Conservation (phyloP, 2,797 vertebrate species). For the Lutjanus argentimaculatus region DNA sequence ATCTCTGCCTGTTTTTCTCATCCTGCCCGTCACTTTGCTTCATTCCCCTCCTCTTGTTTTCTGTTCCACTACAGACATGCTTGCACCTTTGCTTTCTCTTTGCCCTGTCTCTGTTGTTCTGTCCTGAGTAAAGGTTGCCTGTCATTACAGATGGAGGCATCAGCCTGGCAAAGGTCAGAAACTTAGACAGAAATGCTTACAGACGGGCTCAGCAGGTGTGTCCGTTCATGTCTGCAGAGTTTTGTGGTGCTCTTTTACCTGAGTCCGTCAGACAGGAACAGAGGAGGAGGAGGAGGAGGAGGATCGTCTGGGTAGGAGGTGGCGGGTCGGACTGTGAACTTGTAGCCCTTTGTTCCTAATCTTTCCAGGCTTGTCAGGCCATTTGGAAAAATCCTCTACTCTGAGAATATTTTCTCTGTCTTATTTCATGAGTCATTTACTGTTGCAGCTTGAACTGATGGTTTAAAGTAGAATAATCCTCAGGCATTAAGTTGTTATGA, state of each 20-base stretch:
- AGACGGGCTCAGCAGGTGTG: conserved; percentile 65
- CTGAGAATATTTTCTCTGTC: conserved; percentile 4
- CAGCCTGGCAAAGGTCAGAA: conserved; percentile 75
- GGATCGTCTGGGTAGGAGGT: conserved; percentile 13
- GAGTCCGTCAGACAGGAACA: conserved; percentile 64
- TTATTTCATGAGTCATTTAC: conserved; percentile 1
- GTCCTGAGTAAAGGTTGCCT: conserved; percentile 68
- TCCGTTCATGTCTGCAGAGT: conserved; percentile 50
- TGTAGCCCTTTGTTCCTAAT: conserved; percentile 19
- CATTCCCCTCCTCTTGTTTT: conserved; percentile 14
- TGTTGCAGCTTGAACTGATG: not conserved
- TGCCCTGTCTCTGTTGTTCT: conserved; percentile 7
- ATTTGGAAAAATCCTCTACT: conserved; percentile 22
- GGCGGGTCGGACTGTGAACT: conserved; percentile 10
- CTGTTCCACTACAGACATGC: not conserved
- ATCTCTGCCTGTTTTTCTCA: conserved; percentile 10
- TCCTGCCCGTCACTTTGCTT: conserved; percentile 25
- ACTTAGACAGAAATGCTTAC: conserved; percentile 52
- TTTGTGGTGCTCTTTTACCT: conserved; percentile 53
- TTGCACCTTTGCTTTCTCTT: conserved; percentile 10
- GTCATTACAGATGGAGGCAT: conserved; percentile 54
- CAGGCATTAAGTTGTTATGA: not conserved
- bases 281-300: conserved; percentile 18
- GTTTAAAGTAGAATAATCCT: not conserved
- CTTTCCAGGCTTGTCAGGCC: conserved; percentile 5